These are phyloP conservation scores for Ctena decussata DNA, from an alignment of 2,888 invertebrate species.

Conservation along the genomic window DNA sequence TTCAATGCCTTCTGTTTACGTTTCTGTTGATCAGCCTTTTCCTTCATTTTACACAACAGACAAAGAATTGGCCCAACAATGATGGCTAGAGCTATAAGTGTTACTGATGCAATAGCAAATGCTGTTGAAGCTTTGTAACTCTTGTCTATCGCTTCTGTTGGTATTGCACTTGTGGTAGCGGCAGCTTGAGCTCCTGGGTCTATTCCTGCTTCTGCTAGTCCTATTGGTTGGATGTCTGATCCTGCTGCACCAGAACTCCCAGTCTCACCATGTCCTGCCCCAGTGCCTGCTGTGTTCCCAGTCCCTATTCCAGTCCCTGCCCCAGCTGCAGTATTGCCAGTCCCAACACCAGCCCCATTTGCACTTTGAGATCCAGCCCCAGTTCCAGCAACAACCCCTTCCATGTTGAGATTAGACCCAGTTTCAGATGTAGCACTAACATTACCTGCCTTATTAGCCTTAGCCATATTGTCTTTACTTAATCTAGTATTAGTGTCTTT, in stretches of 20 bases:
- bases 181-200: slow-evolving; percentile 28
- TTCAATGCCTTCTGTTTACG: slow-evolving; percentile 59
- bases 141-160: slow-evolving; percentile 24
- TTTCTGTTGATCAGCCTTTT: slow-evolving; percentile 68
- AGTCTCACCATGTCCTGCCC: neutral
- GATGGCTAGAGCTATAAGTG: slow-evolving; percentile 74
- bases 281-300: neutral
- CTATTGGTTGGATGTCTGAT: slow-evolving; percentile 35
- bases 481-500: slow-evolving; percentile 47
- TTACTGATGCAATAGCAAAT: slow-evolving; percentile 76
- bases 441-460: neutral
- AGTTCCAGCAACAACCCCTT: neutral
- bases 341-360: neutral
- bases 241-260: neutral
- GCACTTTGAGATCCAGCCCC: neutral
- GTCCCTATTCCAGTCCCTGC: neutral
- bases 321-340: neutral
- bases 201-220: slow-evolving; percentile 47
- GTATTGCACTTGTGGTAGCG: slow-evolving; percentile 10
- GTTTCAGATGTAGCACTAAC: neutral
- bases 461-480: slow-evolving; percentile 43
- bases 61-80: slow-evolving; percentile 80
- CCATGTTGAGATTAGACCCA: neutral
- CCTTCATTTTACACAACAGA: slow-evolving; percentile 73
- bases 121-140: slow-evolving; percentile 49